These are phyloP conservation scores for Andrena hattorfiana DNA, from an alignment of 2,888 invertebrate species.

Conservation along the genomic window DNA sequence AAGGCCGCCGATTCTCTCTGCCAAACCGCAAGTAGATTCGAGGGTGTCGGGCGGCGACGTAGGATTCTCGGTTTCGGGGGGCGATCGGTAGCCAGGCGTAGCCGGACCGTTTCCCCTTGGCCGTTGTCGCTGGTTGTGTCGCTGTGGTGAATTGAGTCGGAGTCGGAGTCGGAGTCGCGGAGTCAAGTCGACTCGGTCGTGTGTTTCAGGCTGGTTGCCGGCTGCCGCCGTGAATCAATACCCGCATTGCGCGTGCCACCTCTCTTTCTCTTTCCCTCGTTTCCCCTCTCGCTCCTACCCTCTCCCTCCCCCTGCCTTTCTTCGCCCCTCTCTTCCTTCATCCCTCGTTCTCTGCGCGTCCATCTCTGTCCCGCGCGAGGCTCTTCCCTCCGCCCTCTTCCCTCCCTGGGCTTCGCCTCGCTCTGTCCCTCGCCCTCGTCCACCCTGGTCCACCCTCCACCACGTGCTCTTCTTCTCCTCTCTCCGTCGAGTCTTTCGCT, in stretches of 20 bases:
- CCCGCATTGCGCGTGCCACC: slow-evolving; percentile 85
- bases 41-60: background rate
- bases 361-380: slow-evolving; percentile 28
- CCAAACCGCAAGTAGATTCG: slow-evolving; percentile 31
- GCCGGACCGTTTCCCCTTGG: slow-evolving; percentile 1
- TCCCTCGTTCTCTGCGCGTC: slow-evolving; percentile 70
- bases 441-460: slow-evolving; percentile 13
- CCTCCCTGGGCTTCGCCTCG: background rate
- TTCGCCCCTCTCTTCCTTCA: slow-evolving; percentile 65
- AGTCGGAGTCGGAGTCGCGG: slow-evolving; percentile 63
- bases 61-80: slow-evolving; percentile 20
- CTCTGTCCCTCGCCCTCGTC: slow-evolving; percentile 2
- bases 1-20: background rate
- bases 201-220: slow-evolving; percentile 86
- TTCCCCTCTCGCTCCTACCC: slow-evolving; percentile 62
- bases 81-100: slow-evolving; percentile 36
- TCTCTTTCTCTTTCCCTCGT: slow-evolving; percentile 86
- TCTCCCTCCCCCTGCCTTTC: slow-evolving; percentile 62
- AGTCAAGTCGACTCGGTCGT: slow-evolving; percentile 85
- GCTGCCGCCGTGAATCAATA: slow-evolving; percentile 86
- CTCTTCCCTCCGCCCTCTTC: slow-evolving; percentile 65
- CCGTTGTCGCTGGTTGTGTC: slow-evolving; percentile 29
- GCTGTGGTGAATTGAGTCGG: slow-evolving; percentile 70
- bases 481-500: slow-evolving; percentile 12
- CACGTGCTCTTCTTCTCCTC: slow-evolving; percentile 31